A percentile compares a stretch with the other conserved stretches of the same genome.
Evolutionary conservation across 1,140 invertebrate genomes (phyloP).

Genomic region (Hypothenemus hampei): DNA sequence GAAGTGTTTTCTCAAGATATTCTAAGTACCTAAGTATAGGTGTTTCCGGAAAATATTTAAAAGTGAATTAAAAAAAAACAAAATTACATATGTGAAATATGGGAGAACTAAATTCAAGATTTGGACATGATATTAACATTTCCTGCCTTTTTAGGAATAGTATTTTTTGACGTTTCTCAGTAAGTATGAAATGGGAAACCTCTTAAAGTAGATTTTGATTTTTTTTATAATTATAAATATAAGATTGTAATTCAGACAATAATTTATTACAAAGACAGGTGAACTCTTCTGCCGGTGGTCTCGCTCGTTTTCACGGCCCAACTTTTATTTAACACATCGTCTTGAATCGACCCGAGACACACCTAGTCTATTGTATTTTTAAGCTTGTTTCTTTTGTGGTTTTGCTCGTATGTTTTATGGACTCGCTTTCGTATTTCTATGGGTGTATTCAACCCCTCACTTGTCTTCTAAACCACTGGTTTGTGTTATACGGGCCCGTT

Average conservation of each 20-base stretch:
- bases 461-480: conserved; percentile 1
- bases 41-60: too few relatives aligned
- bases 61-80: too few relatives aligned
- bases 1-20: too few relatives aligned
- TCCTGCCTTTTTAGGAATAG: too few relatives aligned
- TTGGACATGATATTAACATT: too few relatives aligned
- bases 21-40: too few relatives aligned
- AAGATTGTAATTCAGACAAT: conserved; percentile 9
- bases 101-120: too few relatives aligned
- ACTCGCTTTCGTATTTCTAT: conserved; percentile 11
- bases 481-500: conserved; percentile 8
- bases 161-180: too few relatives aligned
- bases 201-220: too few relatives aligned
- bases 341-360: conserved; percentile 18
- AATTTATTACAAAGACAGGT: conserved; percentile 15
- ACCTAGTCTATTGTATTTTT: conserved; percentile 24
- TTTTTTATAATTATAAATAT: too few relatives aligned
- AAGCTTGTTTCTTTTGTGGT: conserved; percentile 21
- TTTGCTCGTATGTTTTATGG: conserved; percentile 19
- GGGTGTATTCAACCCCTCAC: conserved; percentile 16
- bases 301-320: conserved; percentile 16
- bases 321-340: conserved; percentile 26
- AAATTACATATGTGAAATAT: too few relatives aligned
- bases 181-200: too few relatives aligned
- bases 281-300: conserved; percentile 20